A percentile compares a stretch with the other conserved stretches of the same genome.
These are phyloP conservation scores for Caenorhabditis tropicalis DNA, from an alignment of 1,140 invertebrate species.

Conservation along the genomic window DNA sequence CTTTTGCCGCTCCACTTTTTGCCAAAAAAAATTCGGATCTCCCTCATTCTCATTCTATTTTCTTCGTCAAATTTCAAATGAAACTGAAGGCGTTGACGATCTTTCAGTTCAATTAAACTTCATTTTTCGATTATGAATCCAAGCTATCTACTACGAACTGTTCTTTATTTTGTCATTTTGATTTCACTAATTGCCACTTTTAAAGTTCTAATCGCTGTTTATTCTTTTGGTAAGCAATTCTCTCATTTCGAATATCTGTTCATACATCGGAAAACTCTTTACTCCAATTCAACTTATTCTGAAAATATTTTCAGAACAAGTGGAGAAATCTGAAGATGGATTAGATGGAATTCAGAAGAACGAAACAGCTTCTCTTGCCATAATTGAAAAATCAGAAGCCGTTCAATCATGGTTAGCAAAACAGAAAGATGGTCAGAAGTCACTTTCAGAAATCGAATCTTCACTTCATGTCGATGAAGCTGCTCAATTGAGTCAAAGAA, in stretches of 20 bases:
- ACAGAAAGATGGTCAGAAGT: neutral
- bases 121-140: neutral
- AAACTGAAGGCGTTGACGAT: neutral
- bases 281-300: too few species aligned
- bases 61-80: neutral
- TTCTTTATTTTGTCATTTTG: neutral
- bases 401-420: neutral
- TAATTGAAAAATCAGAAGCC: constrained; percentile 4
- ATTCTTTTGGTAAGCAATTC: neutral
- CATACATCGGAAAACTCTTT: too few species aligned
- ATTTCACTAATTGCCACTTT: neutral
- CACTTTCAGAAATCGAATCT: neutral
- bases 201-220: neutral
- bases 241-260: too few species aligned
- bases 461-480: neutral
- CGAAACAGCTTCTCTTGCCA: neutral
- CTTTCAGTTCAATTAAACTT: neutral
- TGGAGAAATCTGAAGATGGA: neutral
- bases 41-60: neutral
- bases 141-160: neutral
- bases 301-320: neutral
- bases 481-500: neutral
- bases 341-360: neutral
- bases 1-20: neutral
- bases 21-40: neutral